phyloP scores from a whole-genome alignment of 1,140 invertebrate genomes.

The Argopecten irradians region DNA sequence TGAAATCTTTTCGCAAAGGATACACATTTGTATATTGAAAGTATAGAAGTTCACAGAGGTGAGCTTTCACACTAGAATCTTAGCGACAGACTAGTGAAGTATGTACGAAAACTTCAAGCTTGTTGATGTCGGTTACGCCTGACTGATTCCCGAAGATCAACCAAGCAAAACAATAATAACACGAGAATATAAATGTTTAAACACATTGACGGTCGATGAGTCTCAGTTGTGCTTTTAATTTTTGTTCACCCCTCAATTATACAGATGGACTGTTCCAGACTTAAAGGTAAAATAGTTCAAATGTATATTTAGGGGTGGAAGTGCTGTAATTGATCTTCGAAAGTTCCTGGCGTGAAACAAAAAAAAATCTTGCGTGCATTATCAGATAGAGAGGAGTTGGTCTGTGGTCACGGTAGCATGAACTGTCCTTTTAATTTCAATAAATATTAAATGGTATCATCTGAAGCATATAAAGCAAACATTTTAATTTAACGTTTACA shows the following conservation, averaged over 20 bases:
- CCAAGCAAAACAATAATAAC: neutral
- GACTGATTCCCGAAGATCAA: neutral
- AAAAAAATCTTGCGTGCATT: neutral
- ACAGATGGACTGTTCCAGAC: no score
- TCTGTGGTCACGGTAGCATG: neutral
- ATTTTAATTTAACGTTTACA: conserved; percentile 12
- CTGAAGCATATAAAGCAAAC: neutral
- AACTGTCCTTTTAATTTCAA: neutral
- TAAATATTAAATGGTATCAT: neutral
- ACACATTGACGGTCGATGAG: neutral
- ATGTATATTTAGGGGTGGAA: no score
- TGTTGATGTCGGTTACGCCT: neutral
- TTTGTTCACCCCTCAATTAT: no score
- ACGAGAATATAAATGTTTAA: neutral
- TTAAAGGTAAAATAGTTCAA: no score
- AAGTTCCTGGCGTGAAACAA: neutral
- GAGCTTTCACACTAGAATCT: neutral
- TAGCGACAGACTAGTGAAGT: neutral
- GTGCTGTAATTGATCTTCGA: neutral
- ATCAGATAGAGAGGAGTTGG: neutral
- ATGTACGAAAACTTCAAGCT: neutral
- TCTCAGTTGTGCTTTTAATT: neutral
- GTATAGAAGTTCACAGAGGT: no score
- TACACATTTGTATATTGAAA: no score
- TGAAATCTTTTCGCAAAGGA: neutral